These are phyloP conservation scores for Bothrops jararaca DNA, from an alignment of 2,113 vertebrate genomes.

Conservation along the genomic window DNA sequence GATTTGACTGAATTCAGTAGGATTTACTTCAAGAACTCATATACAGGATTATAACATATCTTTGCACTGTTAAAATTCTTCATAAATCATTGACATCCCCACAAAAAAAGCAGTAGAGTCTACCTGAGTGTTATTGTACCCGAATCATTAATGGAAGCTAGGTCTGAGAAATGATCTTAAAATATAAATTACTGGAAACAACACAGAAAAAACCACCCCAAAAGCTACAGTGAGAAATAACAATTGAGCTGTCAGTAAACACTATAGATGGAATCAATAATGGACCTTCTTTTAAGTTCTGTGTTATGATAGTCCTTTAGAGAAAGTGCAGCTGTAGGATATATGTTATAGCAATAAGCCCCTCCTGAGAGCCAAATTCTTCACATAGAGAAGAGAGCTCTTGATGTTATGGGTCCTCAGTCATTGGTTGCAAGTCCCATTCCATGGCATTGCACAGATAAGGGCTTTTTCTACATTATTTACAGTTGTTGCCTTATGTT, in stretches of 20 bases:
- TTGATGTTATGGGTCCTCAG: not conserved
- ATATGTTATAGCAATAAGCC: not conserved
- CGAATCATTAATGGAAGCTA: not conserved
- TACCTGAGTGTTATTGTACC: not conserved
- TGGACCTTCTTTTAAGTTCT: not conserved
- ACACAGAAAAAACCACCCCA: not conserved
- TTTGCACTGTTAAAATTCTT: not conserved
- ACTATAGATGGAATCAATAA: not conserved
- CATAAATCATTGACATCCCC: not conserved
- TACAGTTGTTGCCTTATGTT: not conserved
- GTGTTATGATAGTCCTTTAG: not conserved
- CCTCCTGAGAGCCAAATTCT: not conserved
- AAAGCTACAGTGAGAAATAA: not conserved
- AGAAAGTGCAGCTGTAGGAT: not conserved
- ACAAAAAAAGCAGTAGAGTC: not conserved
- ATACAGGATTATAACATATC: not conserved
- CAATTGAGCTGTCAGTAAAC: not conserved
- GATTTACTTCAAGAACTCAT: not conserved
- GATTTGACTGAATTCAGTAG: not conserved
- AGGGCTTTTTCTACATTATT: not conserved
- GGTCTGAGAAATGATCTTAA: not conserved
- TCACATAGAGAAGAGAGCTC: not conserved
- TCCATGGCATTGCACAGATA: not conserved
- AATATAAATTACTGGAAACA: not conserved
- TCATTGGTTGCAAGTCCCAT: not conserved